Evolutionary conservation across 2,888 invertebrate genomes (phyloP).

Genomic region (Melangyna quadrimaculata): DNA sequence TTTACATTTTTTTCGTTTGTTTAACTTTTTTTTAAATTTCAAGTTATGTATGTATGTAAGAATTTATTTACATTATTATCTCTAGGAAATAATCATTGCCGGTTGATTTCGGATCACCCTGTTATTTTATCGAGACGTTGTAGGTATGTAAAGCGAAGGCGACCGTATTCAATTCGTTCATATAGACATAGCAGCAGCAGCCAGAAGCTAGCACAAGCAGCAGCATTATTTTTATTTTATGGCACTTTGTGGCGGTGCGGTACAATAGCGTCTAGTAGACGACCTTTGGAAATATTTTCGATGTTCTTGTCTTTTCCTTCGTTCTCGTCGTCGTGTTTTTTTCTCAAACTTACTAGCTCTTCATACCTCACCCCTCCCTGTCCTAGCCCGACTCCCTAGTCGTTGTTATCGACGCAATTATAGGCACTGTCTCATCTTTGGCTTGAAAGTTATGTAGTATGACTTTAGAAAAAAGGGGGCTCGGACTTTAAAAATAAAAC

Average conservation of each 20-base stretch:
- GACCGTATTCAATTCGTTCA: slow-evolving; percentile 36
- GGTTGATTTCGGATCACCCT: slow-evolving; percentile 49
- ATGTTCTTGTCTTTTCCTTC: slow-evolving; percentile 60
- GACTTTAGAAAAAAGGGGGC: slow-evolving; percentile 16
- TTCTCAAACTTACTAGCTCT: not conserved
- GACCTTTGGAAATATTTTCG: slow-evolving; percentile 71
- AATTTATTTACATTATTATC: not conserved
- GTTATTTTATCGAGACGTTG: slow-evolving; percentile 43
- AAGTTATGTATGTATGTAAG: not conserved
- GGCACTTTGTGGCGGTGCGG: slow-evolving; percentile 46
- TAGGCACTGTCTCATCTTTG: not conserved
- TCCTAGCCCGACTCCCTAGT: not conserved
- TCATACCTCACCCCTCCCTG: not conserved
- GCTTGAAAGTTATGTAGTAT: not conserved
- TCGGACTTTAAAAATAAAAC: not conserved
- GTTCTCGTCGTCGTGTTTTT: slow-evolving; percentile 41
- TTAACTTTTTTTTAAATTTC: not conserved
- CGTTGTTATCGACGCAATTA: not conserved
- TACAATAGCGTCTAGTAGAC: slow-evolving; percentile 36
- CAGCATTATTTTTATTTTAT: slow-evolving; percentile 33
- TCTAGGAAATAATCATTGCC: not conserved
- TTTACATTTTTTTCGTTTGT: not conserved
- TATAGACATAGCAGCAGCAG: not conserved
- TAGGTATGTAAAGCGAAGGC: slow-evolving; percentile 39
- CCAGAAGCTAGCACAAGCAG: not conserved